Conservation (phyloP, 2,797 vertebrate species). For the Anomalospiza imberbis region DNA sequence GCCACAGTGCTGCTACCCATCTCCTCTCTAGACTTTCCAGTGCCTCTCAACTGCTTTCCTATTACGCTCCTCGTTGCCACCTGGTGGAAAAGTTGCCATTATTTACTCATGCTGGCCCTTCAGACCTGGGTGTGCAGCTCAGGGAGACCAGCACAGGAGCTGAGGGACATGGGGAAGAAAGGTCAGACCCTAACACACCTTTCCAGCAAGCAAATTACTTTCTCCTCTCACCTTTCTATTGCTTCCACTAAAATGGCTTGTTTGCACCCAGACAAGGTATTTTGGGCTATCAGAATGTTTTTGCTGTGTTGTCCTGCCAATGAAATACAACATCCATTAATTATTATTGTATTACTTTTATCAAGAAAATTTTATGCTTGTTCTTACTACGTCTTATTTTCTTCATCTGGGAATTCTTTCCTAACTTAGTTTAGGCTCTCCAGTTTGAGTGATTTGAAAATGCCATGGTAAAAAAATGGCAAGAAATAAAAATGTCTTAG, state of each 20-base stretch:
- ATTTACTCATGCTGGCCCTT: neutral
- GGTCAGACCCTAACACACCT: fast-evolving
- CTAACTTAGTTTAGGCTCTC: neutral
- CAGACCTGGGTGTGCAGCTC: fast-evolving
- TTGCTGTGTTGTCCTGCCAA: neutral
- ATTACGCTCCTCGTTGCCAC: neutral
- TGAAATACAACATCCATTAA: neutral
- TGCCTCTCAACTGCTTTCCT: neutral
- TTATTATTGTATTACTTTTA: neutral
- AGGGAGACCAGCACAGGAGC: neutral
- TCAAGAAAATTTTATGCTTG: neutral
- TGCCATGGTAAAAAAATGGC: neutral
- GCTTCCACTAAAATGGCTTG: neutral
- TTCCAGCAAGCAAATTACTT: neutral
- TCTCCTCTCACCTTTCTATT: neutral
- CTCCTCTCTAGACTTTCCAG: neutral
- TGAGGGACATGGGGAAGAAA: neutral
- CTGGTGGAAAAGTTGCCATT: neutral
- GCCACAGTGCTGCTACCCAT: neutral
- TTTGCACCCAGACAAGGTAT: neutral
- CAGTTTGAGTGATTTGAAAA: slow-evolving; percentile 2
- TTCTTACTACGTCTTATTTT: neutral
- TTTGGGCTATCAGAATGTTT: neutral
- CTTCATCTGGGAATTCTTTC: neutral
- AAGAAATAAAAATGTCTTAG: slow-evolving; percentile 9